Percentiles rank a stretch among this genome's conserved stretches.
phyloP scores from a whole-genome alignment of 2,113 vertebrate species.

The Gymnocephalus cernua region DNA sequence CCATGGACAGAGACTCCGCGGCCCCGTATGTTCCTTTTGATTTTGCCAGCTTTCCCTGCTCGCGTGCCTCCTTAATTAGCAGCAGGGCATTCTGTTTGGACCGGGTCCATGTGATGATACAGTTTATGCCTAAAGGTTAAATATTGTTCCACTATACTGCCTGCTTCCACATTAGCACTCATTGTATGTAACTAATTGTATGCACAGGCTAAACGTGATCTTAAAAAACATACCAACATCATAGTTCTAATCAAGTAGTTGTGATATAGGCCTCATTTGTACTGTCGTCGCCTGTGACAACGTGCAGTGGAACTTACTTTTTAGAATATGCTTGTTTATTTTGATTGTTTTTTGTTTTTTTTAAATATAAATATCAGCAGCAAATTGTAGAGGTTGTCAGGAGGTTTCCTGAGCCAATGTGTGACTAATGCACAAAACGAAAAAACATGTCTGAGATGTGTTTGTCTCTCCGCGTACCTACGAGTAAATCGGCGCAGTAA shows the following conservation, averaged over 20 bases:
- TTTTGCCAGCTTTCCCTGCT: constrained; percentile 12
- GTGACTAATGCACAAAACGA: not conserved
- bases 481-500: not conserved
- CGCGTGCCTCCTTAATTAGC: not conserved
- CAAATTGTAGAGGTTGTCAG: not conserved
- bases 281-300: not conserved
- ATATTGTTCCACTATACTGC: not conserved
- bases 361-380: not conserved
- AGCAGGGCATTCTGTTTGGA: constrained; percentile 13
- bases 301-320: not conserved
- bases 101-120: constrained; percentile 6
- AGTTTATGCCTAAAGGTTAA: constrained; percentile 29
- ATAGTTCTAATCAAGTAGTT: not conserved
- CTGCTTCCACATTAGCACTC: constrained; percentile 1
- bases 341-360: not conserved
- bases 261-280: not conserved
- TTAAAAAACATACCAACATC: not conserved
- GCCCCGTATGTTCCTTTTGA: not conserved
- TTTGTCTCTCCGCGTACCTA: not conserved
- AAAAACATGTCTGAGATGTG: not conserved
- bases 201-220: not conserved
- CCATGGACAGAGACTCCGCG: constrained; percentile 73
- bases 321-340: not conserved
- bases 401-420: not conserved
- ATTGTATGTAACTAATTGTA: not conserved